A percentile compares a stretch with the other conserved stretches of the same genome.
Conservation (phyloP, 2,888 invertebrate genomes). For the Bimastos eiseni region DNA sequence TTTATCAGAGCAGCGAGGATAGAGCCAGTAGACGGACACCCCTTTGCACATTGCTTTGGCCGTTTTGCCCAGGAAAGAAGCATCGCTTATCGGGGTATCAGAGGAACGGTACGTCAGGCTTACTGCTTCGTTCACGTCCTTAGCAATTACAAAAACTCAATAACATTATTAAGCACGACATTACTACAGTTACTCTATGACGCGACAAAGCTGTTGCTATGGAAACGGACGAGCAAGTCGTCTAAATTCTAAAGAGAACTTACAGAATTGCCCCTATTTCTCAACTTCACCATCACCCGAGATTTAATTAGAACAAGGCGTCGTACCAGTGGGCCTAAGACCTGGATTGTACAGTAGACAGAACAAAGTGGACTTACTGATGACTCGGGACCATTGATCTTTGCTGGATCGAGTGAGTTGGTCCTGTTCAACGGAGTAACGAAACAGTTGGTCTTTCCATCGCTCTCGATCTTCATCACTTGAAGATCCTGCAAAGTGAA, state of each 20-base stretch:
- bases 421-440: conserved; percentile 22
- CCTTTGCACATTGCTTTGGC: not conserved
- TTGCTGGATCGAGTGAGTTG: conserved; percentile 15
- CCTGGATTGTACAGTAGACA: too few relatives aligned
- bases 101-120: too few relatives aligned
- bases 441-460: conserved; percentile 22
- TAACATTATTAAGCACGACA: not conserved
- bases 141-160: too few relatives aligned
- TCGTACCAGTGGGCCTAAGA: too few relatives aligned
- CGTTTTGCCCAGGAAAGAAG: not conserved
- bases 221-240: not conserved
- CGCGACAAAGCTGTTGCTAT: not conserved
- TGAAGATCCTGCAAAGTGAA: conserved; percentile 14
- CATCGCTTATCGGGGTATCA: too few relatives aligned
- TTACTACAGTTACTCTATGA: not conserved
- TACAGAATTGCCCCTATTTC: not conserved
- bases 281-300: not conserved
- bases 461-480: conserved; percentile 15
- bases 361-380: too few relatives aligned
- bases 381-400: conserved; percentile 16
- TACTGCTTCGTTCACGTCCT: not conserved
- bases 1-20: not conserved
- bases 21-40: conserved; percentile 26
- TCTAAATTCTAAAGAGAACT: not conserved
- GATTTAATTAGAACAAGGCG: too few relatives aligned